A percentile compares a stretch with the other conserved stretches of the same genome.
Conservation (phyloP, 1,140 invertebrate genomes). For the Lamellibrachia luymesi region DNA sequence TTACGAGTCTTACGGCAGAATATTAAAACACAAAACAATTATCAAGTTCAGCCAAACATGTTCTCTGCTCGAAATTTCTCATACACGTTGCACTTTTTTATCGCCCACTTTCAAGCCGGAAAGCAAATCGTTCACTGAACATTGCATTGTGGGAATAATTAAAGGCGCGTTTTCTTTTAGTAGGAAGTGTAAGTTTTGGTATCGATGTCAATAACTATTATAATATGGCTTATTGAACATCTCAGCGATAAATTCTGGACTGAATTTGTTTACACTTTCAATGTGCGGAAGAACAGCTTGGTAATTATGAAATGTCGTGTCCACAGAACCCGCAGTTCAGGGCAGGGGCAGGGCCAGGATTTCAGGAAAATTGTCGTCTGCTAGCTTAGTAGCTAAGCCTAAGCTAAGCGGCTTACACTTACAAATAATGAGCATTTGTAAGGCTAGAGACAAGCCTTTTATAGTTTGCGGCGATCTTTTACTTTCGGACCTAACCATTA, state of each 20-base stretch:
- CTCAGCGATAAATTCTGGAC: not conserved
- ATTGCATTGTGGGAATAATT: slow-evolving; percentile 5
- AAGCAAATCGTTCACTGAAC: not conserved
- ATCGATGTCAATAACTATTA: not conserved
- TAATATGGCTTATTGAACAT: not conserved
- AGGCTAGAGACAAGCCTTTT: too few relatives aligned
- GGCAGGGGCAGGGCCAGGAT: too few relatives aligned
- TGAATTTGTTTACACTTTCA: not conserved
- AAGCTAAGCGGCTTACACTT: not conserved
- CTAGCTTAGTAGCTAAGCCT: not conserved
- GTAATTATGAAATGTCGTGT: not conserved
- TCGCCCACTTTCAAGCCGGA: not conserved
- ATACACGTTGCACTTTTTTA: not conserved
- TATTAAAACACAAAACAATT: not conserved
- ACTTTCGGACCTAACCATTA: too few relatives aligned
- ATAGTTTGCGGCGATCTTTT: too few relatives aligned
- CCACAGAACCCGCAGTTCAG: not conserved
- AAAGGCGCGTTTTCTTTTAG: not conserved
- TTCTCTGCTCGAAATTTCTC: not conserved
- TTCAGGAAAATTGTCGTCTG: not conserved
- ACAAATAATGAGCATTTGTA: too few relatives aligned
- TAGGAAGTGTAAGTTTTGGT: not conserved
- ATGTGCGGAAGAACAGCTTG: not conserved
- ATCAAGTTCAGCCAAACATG: not conserved
- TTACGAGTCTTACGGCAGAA: not conserved